Percentiles rank a stretch among this genome's conserved stretches.
These are phyloP conservation scores for Pristionchus japonicus DNA, from an alignment of 2,888 invertebrate species.

Conservation along the genomic window DNA sequence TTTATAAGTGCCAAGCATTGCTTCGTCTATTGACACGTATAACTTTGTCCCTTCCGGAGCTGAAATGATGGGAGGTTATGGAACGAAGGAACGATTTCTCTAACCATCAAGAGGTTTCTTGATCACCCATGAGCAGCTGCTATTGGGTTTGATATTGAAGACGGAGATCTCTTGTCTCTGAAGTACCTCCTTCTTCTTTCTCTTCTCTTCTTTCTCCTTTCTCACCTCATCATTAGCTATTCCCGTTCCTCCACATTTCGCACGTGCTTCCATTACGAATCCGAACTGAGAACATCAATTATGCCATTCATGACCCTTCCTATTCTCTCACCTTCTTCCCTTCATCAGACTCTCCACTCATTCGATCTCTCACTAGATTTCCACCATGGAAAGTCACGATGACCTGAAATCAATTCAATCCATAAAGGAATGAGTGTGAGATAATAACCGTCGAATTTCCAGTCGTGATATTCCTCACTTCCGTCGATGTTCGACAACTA, in stretches of 20 bases:
- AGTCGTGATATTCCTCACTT: conserved; percentile 44
- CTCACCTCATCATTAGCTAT: conserved; percentile 54
- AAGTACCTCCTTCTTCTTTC: background rate
- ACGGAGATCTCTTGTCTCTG: conserved; percentile 10
- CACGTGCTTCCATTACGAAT: conserved; percentile 58
- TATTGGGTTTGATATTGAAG: background rate
- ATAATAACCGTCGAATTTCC: background rate
- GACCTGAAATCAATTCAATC: conserved; percentile 49
- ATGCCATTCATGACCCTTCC: conserved; percentile 2
- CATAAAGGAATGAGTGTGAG: too few relatives aligned
- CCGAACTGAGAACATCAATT: conserved; percentile 55
- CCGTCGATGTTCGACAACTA: conserved; percentile 45
- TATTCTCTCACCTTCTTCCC: conserved; percentile 46
- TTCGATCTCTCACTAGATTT: conserved; percentile 47
- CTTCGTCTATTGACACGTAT: conserved; percentile 30
- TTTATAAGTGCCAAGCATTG: background rate
- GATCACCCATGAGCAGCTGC: background rate
- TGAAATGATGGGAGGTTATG: background rate
- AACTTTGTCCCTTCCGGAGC: background rate
- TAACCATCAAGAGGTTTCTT: conserved; percentile 27
- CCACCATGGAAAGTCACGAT: conserved; percentile 66
- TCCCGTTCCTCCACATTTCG: conserved; percentile 67
- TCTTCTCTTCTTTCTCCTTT: background rate
- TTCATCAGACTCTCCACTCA: conserved; percentile 52
- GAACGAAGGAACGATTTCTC: background rate